A percentile compares a stretch with the other conserved stretches of the same genome.
Evolutionary conservation across 2,113 vertebrate species (phyloP).

Genomic region (Misgurnus anguillicaudatus): DNA sequence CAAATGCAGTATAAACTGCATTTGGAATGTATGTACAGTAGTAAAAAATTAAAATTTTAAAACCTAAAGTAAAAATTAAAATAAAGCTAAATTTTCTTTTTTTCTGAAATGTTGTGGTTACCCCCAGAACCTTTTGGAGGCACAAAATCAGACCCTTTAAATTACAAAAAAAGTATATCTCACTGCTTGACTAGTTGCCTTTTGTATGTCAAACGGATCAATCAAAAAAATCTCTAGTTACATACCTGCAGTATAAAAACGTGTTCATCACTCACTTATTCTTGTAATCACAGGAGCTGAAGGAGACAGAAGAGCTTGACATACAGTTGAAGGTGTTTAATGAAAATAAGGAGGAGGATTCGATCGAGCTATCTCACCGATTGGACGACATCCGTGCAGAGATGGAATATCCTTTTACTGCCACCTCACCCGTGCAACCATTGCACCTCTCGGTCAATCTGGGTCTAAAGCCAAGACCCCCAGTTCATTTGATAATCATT

Average conservation of each 20-base stretch:
- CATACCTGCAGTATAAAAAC: background rate
- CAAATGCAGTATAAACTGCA: too few relatives aligned
- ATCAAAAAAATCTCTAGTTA: too few relatives aligned
- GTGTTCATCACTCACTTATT: conserved; percentile 11
- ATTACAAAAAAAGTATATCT: too few relatives aligned
- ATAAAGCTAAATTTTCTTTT: too few relatives aligned
- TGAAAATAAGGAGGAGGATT: conserved; percentile 97
- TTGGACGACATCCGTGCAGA: conserved; percentile 92
- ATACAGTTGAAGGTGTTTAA: conserved; percentile 98
- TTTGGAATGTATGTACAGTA: too few relatives aligned
- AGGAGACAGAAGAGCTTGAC: conserved; percentile 98
- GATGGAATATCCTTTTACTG: conserved; percentile 98
- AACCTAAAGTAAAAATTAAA: too few relatives aligned
- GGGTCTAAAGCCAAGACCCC: conserved; percentile 52
- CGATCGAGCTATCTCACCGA: conserved; percentile 92
- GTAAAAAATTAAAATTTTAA: too few relatives aligned
- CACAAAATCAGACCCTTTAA: too few relatives aligned
- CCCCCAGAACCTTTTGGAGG: too few relatives aligned
- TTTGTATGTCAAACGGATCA: background rate
- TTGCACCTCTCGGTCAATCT: background rate
- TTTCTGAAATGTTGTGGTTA: too few relatives aligned
- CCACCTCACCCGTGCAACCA: background rate
- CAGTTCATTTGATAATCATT: conserved; percentile 67
- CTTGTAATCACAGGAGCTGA: conserved; percentile 79
- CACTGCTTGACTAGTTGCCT: too few relatives aligned